A percentile compares a stretch with the other conserved stretches of the same genome.
Evolutionary conservation across 2,888 invertebrate genomes (phyloP).

Genomic region (Diarsia rubi): DNA sequence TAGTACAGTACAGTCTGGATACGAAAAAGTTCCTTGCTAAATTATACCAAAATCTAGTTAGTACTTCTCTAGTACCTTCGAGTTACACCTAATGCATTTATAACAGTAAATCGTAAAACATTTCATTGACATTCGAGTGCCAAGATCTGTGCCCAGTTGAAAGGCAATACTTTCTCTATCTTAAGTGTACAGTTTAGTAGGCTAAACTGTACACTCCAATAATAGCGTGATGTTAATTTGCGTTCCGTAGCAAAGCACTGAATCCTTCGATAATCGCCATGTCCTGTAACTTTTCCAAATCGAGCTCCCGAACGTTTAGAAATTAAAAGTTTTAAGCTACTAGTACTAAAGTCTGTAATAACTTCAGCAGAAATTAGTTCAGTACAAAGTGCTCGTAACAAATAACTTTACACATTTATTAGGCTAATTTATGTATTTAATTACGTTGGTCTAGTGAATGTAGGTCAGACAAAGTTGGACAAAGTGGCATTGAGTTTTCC

Average conservation of each 20-base stretch:
- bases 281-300: background rate
- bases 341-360: constrained; percentile 2
- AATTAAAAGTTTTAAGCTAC: background rate
- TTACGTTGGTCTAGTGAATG: background rate
- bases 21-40: too few species aligned
- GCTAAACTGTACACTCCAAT: too few species aligned
- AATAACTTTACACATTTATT: constrained; percentile 6
- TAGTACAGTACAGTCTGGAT: too few species aligned
- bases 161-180: background rate
- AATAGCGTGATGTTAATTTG: background rate
- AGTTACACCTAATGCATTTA: too few species aligned
- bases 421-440: background rate
- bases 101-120: background rate
- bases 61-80: too few species aligned
- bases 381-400: constrained; percentile 2
- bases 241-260: too few species aligned
- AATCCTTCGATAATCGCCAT: background rate
- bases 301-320: background rate
- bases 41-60: too few species aligned
- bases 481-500: background rate
- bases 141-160: background rate
- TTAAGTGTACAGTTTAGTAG: too few species aligned
- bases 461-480: too few species aligned
- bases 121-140: background rate
- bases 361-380: constrained; percentile 5